Evolutionary conservation across 1,140 invertebrate genomes (phyloP).

Genomic region (Radopholus similis): DNA sequence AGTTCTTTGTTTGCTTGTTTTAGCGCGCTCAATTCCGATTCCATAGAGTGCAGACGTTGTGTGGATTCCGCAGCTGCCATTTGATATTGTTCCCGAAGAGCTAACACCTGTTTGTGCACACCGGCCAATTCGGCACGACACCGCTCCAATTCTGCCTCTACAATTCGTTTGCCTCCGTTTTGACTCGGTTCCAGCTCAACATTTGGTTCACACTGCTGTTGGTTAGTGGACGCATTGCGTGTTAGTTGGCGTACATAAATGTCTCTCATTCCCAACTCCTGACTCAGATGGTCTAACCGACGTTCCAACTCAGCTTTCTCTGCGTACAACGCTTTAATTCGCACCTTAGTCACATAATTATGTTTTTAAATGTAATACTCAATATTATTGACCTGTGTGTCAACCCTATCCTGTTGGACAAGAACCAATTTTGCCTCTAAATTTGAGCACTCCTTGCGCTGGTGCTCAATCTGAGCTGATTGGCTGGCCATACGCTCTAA

Average conservation of each 20-base stretch:
- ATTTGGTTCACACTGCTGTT: background rate
- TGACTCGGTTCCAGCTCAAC: no score
- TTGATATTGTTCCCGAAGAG: slow-evolving; percentile 8
- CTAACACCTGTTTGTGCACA: background rate
- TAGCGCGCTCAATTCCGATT: no score
- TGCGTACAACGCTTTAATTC: slow-evolving; percentile 44
- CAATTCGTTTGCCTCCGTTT: slow-evolving; percentile 24
- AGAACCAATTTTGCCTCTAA: slow-evolving; percentile 42
- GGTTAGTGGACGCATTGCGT: slow-evolving; percentile 11
- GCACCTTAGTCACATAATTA: slow-evolving; percentile 25
- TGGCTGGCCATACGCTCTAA: slow-evolving; percentile 20
- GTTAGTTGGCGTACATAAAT: slow-evolving; percentile 43
- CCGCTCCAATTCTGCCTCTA: background rate
- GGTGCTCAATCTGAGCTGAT: slow-evolving; percentile 34
- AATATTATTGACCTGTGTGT: slow-evolving; percentile 31
- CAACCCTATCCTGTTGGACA: slow-evolving; percentile 42
- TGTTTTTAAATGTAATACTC: background rate
- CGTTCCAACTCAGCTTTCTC: slow-evolving; percentile 34
- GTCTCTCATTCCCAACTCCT: slow-evolving; percentile 43
- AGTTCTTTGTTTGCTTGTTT: no score
- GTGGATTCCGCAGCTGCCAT: slow-evolving; percentile 6
- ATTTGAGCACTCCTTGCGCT: slow-evolving; percentile 37
- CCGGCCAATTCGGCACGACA: slow-evolving; percentile 5
- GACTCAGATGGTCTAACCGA: slow-evolving; percentile 17
- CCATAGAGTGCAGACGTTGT: slow-evolving; percentile 7